A percentile compares a stretch with the other conserved stretches of the same genome.
phyloP scores from a whole-genome alignment of 2,113 vertebrate genomes.

The Tauraco erythrolophus region DNA sequence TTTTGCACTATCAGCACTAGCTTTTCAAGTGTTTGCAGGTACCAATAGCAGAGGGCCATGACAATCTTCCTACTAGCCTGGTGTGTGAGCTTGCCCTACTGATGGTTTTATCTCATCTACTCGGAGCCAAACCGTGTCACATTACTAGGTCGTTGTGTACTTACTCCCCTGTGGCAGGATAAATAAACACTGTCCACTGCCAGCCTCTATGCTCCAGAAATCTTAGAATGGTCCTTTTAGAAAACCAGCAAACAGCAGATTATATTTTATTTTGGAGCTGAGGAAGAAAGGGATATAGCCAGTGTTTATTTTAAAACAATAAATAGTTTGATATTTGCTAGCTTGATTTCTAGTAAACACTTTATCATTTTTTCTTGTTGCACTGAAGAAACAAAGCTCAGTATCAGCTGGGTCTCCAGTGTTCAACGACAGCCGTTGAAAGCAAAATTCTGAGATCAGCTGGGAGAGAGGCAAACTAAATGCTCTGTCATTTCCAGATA shows the following conservation, averaged over 20 bases:
- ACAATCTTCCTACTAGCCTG: neutral
- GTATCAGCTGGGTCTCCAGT: neutral
- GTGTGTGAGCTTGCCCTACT: neutral
- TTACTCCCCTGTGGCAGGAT: neutral
- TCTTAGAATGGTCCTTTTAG: neutral
- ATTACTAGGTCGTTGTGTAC: neutral
- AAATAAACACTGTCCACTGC: neutral
- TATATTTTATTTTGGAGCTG: neutral
- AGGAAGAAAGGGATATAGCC: neutral
- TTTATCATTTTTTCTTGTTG: neutral
- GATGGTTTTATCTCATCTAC: neutral
- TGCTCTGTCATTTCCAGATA: conserved; percentile 50
- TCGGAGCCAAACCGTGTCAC: neutral
- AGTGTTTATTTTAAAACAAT: neutral
- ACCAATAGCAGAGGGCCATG: neutral
- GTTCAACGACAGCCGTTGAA: conserved; percentile 20
- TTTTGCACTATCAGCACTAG: neutral
- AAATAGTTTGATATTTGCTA: neutral
- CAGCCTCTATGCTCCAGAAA: neutral
- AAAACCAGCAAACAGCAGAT: neutral
- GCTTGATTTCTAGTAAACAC: neutral
- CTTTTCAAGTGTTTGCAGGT: neutral
- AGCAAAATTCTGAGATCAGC: conserved; percentile 13
- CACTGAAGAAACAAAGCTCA: neutral
- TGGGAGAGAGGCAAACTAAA: conserved; percentile 31